phyloP scores from a whole-genome alignment of 2,888 invertebrate species.

The Rhyacophila evoluta region DNA sequence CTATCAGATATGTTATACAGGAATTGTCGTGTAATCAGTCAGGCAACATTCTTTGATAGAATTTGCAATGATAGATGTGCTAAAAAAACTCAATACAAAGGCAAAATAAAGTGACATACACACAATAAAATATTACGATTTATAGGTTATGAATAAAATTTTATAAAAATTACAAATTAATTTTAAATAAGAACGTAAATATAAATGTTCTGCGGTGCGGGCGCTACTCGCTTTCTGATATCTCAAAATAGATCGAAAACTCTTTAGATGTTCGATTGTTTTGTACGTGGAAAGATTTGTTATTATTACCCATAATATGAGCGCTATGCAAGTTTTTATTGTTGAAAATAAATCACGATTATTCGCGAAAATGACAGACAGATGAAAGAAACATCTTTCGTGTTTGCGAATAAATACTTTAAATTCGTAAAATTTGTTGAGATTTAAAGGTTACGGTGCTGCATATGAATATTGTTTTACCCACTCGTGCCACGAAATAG shows the following conservation, averaged over 20 bases:
- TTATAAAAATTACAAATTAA: no score
- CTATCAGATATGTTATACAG: no score
- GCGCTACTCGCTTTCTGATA: not conserved
- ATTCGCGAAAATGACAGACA: not conserved
- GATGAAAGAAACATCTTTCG: not conserved
- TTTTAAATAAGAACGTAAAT: no score
- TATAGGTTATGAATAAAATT: no score
- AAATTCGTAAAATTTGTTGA: not conserved
- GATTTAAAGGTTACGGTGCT: not conserved
- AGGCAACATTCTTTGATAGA: no score
- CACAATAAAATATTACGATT: no score
- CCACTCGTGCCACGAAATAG: not conserved
- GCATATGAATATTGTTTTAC: not conserved
- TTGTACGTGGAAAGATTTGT: constrained; percentile 9
- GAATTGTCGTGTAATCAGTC: no score
- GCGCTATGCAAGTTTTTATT: constrained; percentile 15
- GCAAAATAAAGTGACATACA: no score
- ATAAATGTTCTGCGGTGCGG: no score
- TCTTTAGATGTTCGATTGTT: constrained; percentile 10
- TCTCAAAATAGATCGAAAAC: not conserved
- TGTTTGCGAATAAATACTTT: not conserved
- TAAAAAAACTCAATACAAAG: no score
- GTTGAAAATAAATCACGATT: not conserved
- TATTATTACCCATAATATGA: not conserved
- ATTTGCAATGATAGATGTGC: no score